Base-by-base conservation (phyloP, 2,797 vertebrate species). In the Danionella dracula region DNA sequence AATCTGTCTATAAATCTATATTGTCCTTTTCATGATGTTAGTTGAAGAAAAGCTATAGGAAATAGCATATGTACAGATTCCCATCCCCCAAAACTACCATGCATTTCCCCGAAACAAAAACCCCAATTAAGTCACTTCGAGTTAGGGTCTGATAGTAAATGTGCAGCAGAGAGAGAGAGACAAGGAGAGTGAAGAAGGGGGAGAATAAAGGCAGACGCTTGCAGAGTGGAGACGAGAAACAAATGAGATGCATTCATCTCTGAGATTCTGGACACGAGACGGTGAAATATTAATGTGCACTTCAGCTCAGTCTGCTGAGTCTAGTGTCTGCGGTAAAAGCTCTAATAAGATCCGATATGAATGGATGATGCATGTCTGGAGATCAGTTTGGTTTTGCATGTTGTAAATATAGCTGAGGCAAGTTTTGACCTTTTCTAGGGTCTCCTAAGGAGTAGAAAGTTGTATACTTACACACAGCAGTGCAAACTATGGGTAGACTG, bases 271-370 rank as follows among this genome's bases (percentile, higher is more conserved):
- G 62, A 83, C 82, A 77, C 85, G 86, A 88, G 87, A 83, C 75
- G 75, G 81, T 91, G 82, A 90, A 91, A 89, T 89, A 89, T 91
- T 91, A 88, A 91, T 88, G 80, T 74, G 80, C 76, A 75, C 82
- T 85, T 79, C 80, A 78, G 85, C 85, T 81, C 82, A 88, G 86
- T 85, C 86, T 82, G 78, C 81, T 81, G 86, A 87, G 85, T 84
- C 87, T 85, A 84, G 86, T 81, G 78, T 84, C 86, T 89, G 86
- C 85, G 62, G 67, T 71, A 54, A 86, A 88, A 88, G 81, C 78
- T 83, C 82, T 89, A 88, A 88, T 87, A 83, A 89, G 88, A 84
- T 85, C 78, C 82, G 83, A 85, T 82, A 86, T 87, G 86, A 88
- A 88, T 86, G 84, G 78, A 85, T 86, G 85, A 53, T 61, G 77